Base-by-base conservation (phyloP, 92 coral and sea anemone genomes). In the Palythoa grandis region DNA sequence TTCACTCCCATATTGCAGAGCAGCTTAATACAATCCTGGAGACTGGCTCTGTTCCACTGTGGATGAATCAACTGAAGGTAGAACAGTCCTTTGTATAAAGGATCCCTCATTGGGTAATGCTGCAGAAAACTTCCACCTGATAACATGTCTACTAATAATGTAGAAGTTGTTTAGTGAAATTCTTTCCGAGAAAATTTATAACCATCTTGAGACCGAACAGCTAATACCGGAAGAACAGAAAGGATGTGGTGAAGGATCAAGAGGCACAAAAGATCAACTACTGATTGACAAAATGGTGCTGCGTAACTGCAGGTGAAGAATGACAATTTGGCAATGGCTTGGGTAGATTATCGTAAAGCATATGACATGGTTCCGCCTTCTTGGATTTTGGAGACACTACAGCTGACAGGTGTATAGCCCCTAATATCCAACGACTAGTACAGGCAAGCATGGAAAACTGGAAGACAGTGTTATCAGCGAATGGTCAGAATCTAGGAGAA, bases 261-360 rank as follows among this genome's bases (percentile, higher is more conserved):
- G 87, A 57, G 92, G 84, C 13, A 90, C 92, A 23, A 86, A 86
- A 74, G 87, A 90, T 25, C 88, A 90, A 70, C 65, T 88, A 25
- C 48, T 85, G 35, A 75, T 88, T 7, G 91, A 88, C 53, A 88
- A 88, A 86, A 82, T 75, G 70, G 82, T 91, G 38, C 8, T 88
- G 72, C 73, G 71, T 53, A 79, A 88, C 56, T 66, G 82, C 24
- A 87, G 56, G 37, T 8, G 78, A 68, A 50, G 89, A 48, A 52
- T 35, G 22, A 88, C 87, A 82, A 82, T 52, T 63, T 88, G 29
- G 88, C 89, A 12, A 79, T 88, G 86, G 86, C 66, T 11, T 91
- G 91, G 91, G 83, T 84, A 3, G 87, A 88, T 35, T 87, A 88
- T 39, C 43, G 58, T 16, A 87, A 89, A 38, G 89, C 87, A 7